These are phyloP conservation scores for Pseudeuparius sepicola DNA, from an alignment of 2,888 invertebrate species.

Conservation along the genomic window DNA sequence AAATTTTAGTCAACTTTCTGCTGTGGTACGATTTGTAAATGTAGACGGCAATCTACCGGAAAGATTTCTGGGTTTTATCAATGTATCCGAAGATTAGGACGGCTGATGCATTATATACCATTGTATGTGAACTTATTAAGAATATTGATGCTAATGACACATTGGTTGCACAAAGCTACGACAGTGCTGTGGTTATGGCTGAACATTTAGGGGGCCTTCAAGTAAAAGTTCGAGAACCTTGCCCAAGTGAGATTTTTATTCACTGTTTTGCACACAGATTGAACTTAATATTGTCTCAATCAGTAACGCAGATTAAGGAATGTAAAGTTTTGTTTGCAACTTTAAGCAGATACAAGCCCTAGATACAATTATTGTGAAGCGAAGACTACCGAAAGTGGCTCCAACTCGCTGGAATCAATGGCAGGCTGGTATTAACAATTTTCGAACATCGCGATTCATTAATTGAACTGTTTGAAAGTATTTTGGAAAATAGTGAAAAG, in stretches of 20 bases:
- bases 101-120: constrained; percentile 22
- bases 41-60: constrained; percentile 15
- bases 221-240: constrained; percentile 24
- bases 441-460: constrained; percentile 16
- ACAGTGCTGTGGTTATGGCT: constrained; percentile 28
- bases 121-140: constrained; percentile 21
- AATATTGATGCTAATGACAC: constrained; percentile 24
- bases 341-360: constrained; percentile 20
- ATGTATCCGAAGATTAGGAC: constrained; percentile 16
- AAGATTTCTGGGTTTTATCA: constrained; percentile 12
- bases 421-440: constrained; percentile 19
- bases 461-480: constrained; percentile 18
- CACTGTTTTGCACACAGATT: constrained; percentile 19
- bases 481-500: constrained; percentile 16
- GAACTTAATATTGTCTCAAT: constrained; percentile 23
- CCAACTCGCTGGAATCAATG: constrained; percentile 21
- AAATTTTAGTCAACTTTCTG: constrained; percentile 25
- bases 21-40: constrained; percentile 15
- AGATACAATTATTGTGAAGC: constrained; percentile 13
- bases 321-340: constrained; percentile 27
- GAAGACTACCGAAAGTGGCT: constrained; percentile 18
- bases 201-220: constrained; percentile 27
- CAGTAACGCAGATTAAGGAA: constrained; percentile 23
- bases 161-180: constrained; percentile 30
- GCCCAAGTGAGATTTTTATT: constrained; percentile 21